Base-by-base conservation (phyloP, 2,113 vertebrate species). In the Pseudorhombus dupliciocellatus region DNA sequence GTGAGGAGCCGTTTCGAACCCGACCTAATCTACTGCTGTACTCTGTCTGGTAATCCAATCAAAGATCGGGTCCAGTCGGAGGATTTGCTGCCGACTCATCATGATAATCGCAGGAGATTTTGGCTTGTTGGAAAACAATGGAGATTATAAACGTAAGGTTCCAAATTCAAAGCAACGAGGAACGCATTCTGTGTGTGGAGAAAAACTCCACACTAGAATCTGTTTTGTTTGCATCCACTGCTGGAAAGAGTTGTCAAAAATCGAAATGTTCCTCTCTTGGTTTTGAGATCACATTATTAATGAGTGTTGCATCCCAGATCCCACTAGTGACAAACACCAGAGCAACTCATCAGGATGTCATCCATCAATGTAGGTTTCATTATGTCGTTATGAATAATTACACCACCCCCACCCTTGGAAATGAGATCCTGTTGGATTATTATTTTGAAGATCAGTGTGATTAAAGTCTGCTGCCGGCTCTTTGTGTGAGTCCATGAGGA, bases 301-400 rank as follows among this genome's bases (percentile, higher is more conserved):
- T n/a, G n/a, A n/a, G n/a, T 72, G 44, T 25, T 28, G 44, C 44
- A 34, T 52, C 28, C 9, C 34, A 48, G 16, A 42, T 34, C 4
- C 60, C 40, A 40, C 26, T 18, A 21, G 65, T 60, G 21, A 73
- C 46, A 70, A 55, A 68, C 5, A 61, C 30, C 50, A 53, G 46
- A 55, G 56, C 50, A 63, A n/a, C 70, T 74, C 77, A 74, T 71
- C 44, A 21, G 76, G 65, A 76, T 62, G 64, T 74, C 66, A 66
- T 76, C 37, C 42, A 24, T 85, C 55, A 15, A 4, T 1, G 11
- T 52, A 46, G 40, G 18, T 71, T 75, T 83, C 50, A 77, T 77
- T 75, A 67, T 78, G 53, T 54, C 42, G 46, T 46, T 72, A 78
- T 80, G 76, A 84, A 76, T 83, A 81, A 75, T 79, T 79, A 56